Conservation (phyloP, 2,888 invertebrate species). For the Hirtodrosophila alboralis region DNA sequence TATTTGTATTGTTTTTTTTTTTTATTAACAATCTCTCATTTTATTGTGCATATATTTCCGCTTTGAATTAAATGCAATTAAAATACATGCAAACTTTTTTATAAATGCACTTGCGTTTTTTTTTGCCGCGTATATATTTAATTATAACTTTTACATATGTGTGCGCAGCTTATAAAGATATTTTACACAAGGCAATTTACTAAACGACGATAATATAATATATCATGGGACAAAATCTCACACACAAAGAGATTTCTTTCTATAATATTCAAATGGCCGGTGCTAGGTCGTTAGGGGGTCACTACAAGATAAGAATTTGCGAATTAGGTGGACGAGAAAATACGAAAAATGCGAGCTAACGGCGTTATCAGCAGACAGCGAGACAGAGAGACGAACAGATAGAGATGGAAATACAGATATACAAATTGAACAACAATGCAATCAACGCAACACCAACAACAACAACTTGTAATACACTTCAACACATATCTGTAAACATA, state of each 20-base stretch:
- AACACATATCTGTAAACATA: constrained; percentile 21
- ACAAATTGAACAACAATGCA: constrained; percentile 69
- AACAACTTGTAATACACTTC: constrained; percentile 56
- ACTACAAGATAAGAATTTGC: constrained; percentile 24
- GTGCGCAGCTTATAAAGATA: constrained; percentile 37
- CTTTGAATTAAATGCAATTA: constrained; percentile 70
- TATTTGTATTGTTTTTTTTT: constrained; percentile 30
- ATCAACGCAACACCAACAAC: constrained; percentile 37
- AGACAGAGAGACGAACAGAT: constrained; percentile 31
- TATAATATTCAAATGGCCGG: constrained; percentile 24
- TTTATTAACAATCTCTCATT: constrained; percentile 33
- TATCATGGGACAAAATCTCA: constrained; percentile 11
- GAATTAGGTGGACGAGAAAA: constrained; percentile 1
- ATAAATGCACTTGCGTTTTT: constrained; percentile 49
- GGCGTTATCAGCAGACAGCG: constrained; percentile 36
- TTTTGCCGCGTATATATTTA: constrained; percentile 22
- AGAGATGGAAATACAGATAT: constrained; percentile 21
- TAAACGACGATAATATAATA: constrained; percentile 30
- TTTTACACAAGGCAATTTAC: constrained; percentile 25
- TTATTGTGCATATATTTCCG: constrained; percentile 58
- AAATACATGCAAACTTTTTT: constrained; percentile 33
- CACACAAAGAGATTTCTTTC: constrained; percentile 2
- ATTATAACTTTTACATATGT: constrained; percentile 28
- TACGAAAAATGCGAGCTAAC: background rate
- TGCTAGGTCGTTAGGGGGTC: constrained; percentile 22